Base-by-base conservation (phyloP, 2,113 vertebrate genomes). In the Notechis scutatus region DNA sequence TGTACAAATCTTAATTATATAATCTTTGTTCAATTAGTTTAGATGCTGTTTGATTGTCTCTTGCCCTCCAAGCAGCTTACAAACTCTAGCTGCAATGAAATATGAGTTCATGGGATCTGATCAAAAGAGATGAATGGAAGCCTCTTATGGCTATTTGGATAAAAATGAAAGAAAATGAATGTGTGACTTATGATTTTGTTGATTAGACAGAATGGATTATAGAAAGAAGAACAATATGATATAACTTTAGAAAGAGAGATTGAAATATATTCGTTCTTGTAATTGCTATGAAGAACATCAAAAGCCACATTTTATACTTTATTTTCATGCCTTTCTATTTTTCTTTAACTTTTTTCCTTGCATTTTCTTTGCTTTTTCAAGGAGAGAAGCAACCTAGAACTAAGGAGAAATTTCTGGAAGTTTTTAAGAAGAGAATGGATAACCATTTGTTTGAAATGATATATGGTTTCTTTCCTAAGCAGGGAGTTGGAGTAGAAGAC, bases 131-230 rank as follows among this genome's bases (percentile, higher is more conserved):
- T 54, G 23, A 55, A 85, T 29, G 3, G 20, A 90, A 86, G 21
- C 57, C 14, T 74, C 91, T 88, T 94, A 94, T 93, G 11, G 55
- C 14, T 69, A 69, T 69, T 69, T 69, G 64, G 29, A 69, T 69
- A 69, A n/a, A 69, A 69, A 69, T n/a, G 61, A 69, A 69, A 69
- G 29, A 69, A 69, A 69, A n/a, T 69, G 24, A 69, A 69, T 6
- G 5, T 69, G 29, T 69, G 64, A 34, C n/a, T n/a, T 69, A 69
- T 69, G 29, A 69, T 69, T 69, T 69, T 15, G 29, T 34, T 69
- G 64, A 69, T 34, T 34, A 69, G 64, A 69, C 5, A 6, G 29
- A 4, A n/a, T 69, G 24, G 29, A 34, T 69, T 69, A 69, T 15
- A 69, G 64, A 69, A 69, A 69, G 12, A 69, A n/a, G 64, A 69